Conservation (phyloP, 2,113 vertebrate genomes). For the Psephotus haematonotus region DNA sequence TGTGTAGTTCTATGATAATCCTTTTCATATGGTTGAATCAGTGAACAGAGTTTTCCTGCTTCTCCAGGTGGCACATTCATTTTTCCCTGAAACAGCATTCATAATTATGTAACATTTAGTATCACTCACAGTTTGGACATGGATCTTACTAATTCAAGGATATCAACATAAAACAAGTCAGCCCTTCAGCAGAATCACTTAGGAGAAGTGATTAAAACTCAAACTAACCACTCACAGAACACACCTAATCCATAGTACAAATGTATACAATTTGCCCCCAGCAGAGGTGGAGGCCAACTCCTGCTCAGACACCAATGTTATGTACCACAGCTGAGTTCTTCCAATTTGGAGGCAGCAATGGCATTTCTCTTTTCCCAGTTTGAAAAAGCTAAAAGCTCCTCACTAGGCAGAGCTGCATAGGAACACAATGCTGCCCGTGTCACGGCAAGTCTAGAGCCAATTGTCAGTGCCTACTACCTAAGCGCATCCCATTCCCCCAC, state of each 20-base stretch:
- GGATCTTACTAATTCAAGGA: background rate
- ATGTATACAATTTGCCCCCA: background rate
- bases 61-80: background rate
- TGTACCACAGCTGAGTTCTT: background rate
- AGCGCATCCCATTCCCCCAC: background rate
- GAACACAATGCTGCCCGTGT: accelerated
- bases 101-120: background rate
- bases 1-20: background rate
- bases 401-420: background rate
- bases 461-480: background rate
- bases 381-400: background rate
- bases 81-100: background rate
- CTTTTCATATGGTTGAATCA: background rate
- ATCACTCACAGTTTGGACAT: background rate
- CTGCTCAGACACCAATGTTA: background rate
- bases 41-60: background rate
- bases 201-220: background rate
- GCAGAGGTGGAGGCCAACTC: background rate
- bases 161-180: background rate
- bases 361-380: background rate
- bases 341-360: background rate
- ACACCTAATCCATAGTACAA: background rate
- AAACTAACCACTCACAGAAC: background rate
- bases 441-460: background rate
- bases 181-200: background rate